Base-by-base conservation (phyloP, 2,797 vertebrate genomes). In the Mormyrops attenuatus region DNA sequence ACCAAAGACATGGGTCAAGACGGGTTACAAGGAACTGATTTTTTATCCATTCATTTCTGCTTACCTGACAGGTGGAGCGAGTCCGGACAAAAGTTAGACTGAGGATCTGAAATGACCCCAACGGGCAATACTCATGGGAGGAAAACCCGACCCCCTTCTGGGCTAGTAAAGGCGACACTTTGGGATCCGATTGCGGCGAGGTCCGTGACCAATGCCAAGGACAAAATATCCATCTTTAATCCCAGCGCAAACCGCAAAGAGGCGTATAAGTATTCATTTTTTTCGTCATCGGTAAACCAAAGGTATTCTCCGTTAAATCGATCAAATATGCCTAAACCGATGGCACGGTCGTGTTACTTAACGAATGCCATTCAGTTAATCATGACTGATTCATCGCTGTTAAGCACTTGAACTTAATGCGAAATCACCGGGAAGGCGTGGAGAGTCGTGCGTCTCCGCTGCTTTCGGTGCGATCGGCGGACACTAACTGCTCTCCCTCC, bases 181-280 rank as follows among this genome's bases (percentile, higher is more conserved):
- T 4, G 69, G 34, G 11, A 50, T 85, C 85, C 87, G 92, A 87
- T 53, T 8, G 90, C 57, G 49, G 85, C 88, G 90, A 91, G 87
- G 38, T 63, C 60, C 53, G 91, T 82, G 8, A 92, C 91, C 91
- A 47, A 22, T 89, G 53, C 85, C 91, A 89, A 92, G 90, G 91
- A 90, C 92, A 85, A 91, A 91, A 91, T 88, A 34, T 92, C 91
- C 91, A 92, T 93, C 92, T 93, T 94, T 93, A 93, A 90, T 90
- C 88, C 88, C 92, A 91, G 87, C 91, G 92, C 92, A 93, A 94
- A 91, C 92, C 90, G 77, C 77, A 90, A 55, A 88, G 57, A 69
- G 63, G 80, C 85, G 86, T 88, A 82, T 34, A 11, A n/a, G 88
- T 13, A 90, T 77, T 88, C 85, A 53, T n/a, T 47, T 44, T 77